Evolutionary conservation across 2,113 vertebrate genomes (phyloP), one percentile per base, ranked within the genome.

Genomic region (Lethenteron camtschaticum): DNA sequence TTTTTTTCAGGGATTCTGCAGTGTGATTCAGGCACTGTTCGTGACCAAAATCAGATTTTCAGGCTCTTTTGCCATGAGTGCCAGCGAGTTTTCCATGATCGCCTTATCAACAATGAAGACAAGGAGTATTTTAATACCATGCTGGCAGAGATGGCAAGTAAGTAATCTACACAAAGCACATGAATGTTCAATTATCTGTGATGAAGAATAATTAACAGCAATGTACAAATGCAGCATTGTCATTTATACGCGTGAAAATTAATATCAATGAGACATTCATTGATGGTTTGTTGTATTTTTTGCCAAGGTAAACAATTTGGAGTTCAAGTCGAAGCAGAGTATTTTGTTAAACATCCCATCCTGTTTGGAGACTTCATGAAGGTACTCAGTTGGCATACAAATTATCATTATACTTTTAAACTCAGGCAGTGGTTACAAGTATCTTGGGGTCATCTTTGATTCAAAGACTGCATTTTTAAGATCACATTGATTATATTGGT

Each of bases 311-410:
- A 79, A 78, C 77, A 84, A 77, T 90, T 90, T 82, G 79, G 75
- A 73, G 82, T 87, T 59, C 72, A 73, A 56, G 74, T 85, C 76
- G 82, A 80, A 20, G 79, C 81, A 16, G 79, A 78, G 12, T 84
- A 81, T 73, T 86, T 86, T 79, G 74, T 82, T 11, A 79, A 55
- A 8, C 79, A 79, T 18, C 83, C 85, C 55, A 86, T 89, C 73
- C 82, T 86, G 74, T 90, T 89, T 79, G 83, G 83, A 60, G 84
- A 88, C 76, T 86, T 87, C 73, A 81, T 87, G 73, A 87, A 86
- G 81, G 85, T 81, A 72, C 79, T 70, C 20, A 41, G 24, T 24
- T 24, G 70, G 12, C 56, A 24, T 71, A 11, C 10, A 41, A 41
- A 11, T 56, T 68, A 70, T 14, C 16, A 55, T 41, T 60, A 18